phyloP scores from a whole-genome alignment of 2,113 vertebrate species.

The Oenanthe oenanthe region DNA sequence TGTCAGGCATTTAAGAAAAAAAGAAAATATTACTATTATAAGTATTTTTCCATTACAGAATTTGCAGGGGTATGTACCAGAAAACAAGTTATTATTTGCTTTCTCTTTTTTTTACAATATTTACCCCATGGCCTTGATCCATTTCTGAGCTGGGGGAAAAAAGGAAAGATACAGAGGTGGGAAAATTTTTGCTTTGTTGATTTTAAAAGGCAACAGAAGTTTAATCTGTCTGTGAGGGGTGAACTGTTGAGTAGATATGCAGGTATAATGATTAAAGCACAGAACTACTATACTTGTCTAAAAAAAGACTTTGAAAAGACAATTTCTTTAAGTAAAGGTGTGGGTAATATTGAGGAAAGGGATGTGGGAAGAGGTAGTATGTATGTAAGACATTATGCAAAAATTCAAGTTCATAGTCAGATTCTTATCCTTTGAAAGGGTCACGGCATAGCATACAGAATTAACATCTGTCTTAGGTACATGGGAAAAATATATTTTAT shows the following conservation, averaged over 20 bases:
- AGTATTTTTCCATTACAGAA: not conserved
- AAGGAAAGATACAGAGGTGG: not conserved
- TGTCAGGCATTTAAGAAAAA: not conserved
- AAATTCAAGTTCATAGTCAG: not conserved
- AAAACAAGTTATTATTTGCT: not conserved
- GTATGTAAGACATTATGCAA: not conserved
- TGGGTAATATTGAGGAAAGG: not conserved
- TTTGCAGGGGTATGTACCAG: not conserved
- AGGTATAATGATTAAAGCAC: not conserved
- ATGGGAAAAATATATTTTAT: not conserved
- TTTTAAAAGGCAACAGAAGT: not conserved
- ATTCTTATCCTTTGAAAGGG: not conserved
- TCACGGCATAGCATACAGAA: not conserved
- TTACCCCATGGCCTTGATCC: not conserved
- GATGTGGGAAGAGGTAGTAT: not conserved
- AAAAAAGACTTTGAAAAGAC: not conserved
- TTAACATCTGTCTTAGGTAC: not conserved
- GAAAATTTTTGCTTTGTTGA: not conserved
- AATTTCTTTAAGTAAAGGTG: not conserved
- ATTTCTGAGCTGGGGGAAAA: not conserved
- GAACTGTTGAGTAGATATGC: not conserved
- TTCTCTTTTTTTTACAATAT: not conserved
- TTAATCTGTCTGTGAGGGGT: not conserved
- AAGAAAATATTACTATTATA: fast-evolving
- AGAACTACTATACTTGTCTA: not conserved